Base-by-base conservation (phyloP, 2,888 invertebrate species). In the Tinea semifulvella region DNA sequence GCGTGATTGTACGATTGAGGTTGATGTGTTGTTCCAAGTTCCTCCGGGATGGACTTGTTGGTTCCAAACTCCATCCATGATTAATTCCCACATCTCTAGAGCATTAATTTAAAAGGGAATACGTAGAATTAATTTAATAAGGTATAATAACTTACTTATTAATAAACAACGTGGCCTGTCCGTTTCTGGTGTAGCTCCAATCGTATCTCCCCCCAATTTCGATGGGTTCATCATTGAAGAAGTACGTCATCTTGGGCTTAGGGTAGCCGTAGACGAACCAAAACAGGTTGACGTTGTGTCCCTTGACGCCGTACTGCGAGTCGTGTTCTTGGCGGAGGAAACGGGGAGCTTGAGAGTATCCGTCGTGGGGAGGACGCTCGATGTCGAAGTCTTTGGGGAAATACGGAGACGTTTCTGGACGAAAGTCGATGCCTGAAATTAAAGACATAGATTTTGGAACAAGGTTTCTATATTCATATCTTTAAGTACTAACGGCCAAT, bases 231-330 rank as follows among this genome's bases (percentile, higher is more conserved):
- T 92, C 94, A 58, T 95, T 90, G 75, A 92, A 94, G 64, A 88
- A 91, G 79, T 92, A 98, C 2, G 87, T 86, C 86, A 98, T 91
- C 65, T 89, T 91, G 2, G 98, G 98, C 66, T 96, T 95, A 0
- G 98, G 98, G 73, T 96, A 96, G 0, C 97, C 98, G 63, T 95
- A 94, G 10, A 98, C 93, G 68, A 93, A 96, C 90, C 97, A 94
- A 74, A 92, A 92, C 45, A 99, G 79, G 61, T 90, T 94, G 11
- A 89, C 88, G 55, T 94, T 94, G 65, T 96, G 94, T 18, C 92
- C 92, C 64, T 95, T 94, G 6, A 96, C 91, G 0, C 96, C 98
- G 65, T 96, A 98, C 56, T 95, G 92, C 0, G 88, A 86, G 53
- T 94, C 94, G 54, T 90, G 83, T 60, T 94, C 94, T 56, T 92